These are phyloP conservation scores for Anoplius nigerrimus DNA, from an alignment of 2,888 invertebrate species.

Conservation along the genomic window DNA sequence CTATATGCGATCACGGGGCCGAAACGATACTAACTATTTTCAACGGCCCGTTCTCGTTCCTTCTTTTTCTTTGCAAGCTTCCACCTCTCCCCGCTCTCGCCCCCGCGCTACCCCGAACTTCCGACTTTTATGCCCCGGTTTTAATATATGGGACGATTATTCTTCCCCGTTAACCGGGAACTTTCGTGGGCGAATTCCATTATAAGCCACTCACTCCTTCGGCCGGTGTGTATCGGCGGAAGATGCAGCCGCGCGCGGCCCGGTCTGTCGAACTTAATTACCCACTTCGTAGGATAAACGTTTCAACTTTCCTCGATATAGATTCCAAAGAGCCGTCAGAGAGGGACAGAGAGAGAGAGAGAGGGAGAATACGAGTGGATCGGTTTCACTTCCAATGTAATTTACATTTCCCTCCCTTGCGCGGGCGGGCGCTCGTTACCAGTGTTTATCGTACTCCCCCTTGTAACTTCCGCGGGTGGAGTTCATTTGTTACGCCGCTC, in stretches of 20 bases:
- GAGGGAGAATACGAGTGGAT: not conserved
- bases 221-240: conserved; percentile 21
- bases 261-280: conserved; percentile 42
- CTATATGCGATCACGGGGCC: conserved; percentile 19
- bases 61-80: conserved; percentile 8
- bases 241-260: conserved; percentile 20
- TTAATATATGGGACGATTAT: conserved; percentile 56
- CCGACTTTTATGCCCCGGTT: conserved; percentile 45
- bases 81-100: not conserved
- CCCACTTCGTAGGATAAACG: conserved; percentile 30
- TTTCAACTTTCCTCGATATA: not conserved
- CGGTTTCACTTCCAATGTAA: no score
- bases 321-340: not conserved
- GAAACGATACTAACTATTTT: conserved; percentile 57
- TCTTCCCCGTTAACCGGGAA: conserved; percentile 48
- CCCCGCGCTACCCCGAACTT: not conserved
- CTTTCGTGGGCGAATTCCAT: conserved; percentile 48
- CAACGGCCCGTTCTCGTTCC: conserved; percentile 22
- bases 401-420: no score
- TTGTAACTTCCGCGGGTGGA: no score
- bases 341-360: no score
- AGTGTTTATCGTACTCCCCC: no score
- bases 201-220: conserved; percentile 38
- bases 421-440: no score
- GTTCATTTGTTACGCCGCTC: no score